Conservation (phyloP, 2,888 invertebrate genomes). For the Fragum sueziense region DNA sequence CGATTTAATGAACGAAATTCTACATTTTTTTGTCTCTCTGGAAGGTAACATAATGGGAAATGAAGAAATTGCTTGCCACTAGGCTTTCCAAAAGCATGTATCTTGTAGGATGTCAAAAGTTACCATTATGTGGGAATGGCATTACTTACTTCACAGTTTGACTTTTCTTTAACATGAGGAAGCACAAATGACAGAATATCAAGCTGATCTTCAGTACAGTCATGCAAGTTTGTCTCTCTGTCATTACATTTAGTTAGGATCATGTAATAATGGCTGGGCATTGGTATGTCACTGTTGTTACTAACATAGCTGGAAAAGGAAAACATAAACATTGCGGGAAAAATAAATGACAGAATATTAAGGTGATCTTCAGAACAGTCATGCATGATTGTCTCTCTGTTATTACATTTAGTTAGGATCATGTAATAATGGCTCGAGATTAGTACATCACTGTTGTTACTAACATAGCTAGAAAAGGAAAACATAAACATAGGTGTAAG, state of each 20-base stretch:
- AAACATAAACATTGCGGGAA: no score
- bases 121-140: not conserved
- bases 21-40: no score
- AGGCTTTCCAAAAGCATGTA: no score
- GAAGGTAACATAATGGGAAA: not conserved
- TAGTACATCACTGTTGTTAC: constrained; percentile 55
- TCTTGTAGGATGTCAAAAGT: no score
- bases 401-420: constrained; percentile 63
- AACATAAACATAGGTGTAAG: no score
- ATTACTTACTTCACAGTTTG: constrained; percentile 72
- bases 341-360: constrained; percentile 66
- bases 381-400: not conserved
- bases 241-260: constrained; percentile 63
- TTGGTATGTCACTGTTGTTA: constrained; percentile 54
- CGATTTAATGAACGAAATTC: no score
- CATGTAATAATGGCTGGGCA: constrained; percentile 74
- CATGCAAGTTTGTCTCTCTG: not conserved
- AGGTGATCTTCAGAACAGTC: constrained; percentile 42
- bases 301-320: constrained; percentile 59
- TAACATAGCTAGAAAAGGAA: constrained; percentile 62
- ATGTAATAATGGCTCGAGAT: constrained; percentile 76
- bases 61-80: not conserved
- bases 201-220: constrained; percentile 43
- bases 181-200: constrained; percentile 69
- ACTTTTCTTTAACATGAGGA: constrained; percentile 63